phyloP scores from a whole-genome alignment of 1,140 invertebrate genomes.

The Cydia strobilella region DNA sequence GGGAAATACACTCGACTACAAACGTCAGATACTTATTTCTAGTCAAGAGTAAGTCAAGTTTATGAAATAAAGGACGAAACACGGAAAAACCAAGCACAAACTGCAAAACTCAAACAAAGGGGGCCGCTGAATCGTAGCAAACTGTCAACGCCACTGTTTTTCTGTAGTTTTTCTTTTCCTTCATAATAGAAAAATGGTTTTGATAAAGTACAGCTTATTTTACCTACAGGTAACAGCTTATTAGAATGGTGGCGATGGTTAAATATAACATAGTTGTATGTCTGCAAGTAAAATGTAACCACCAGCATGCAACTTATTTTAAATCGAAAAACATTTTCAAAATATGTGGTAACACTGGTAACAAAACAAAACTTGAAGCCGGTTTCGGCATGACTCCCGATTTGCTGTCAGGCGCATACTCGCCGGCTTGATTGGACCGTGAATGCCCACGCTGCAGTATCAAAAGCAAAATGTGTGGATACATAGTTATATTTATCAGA shows the following conservation, averaged over 20 bases:
- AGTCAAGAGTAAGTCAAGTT: too few species aligned
- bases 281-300: not conserved
- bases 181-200: not conserved
- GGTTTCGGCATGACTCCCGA: constrained; percentile 35
- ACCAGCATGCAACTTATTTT: not conserved
- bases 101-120: not conserved
- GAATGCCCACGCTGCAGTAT: constrained; percentile 55
- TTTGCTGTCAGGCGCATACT: constrained; percentile 49
- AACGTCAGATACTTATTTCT: too few species aligned
- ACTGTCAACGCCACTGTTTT: not conserved
- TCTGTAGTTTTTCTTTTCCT: not conserved
- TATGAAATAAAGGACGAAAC: not conserved
- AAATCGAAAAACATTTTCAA: not conserved
- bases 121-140: not conserved
- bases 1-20: too few species aligned
- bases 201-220: not conserved
- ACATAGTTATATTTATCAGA: constrained; percentile 6
- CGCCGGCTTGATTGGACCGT: constrained; percentile 63
- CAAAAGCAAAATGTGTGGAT: constrained; percentile 49
- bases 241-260: not conserved
- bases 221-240: not conserved
- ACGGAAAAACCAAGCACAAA: not conserved
- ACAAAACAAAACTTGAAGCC: constrained; percentile 3
- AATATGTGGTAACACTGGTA: not conserved
- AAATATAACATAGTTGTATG: not conserved